Evolutionary conservation across 1,140 invertebrate species (phyloP), one percentile per base, ranked within the genome.

Genomic region (Drosophila prosaltans): DNA sequence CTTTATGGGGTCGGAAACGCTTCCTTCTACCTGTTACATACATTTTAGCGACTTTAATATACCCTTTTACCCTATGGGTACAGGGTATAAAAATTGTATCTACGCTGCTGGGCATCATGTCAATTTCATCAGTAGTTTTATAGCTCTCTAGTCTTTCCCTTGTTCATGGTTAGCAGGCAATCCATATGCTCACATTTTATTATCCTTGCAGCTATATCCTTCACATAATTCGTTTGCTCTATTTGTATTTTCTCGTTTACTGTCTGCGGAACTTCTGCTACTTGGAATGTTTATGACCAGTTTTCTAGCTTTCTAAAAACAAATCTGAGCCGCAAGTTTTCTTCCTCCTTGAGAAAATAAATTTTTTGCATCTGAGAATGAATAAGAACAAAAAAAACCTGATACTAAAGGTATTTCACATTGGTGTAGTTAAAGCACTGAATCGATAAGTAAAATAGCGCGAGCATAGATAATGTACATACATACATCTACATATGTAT

Each of bases 151-250:
- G 51, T 64, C 30, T 48, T 39, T 40, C 26, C 28, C 51, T 39
- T 0, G 45, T 51, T 8, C 8, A 9, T 26, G n/a, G 45, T 51
- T 51, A 8, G 45, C 16, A 51, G 21, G 45, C 59, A 55, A 32
- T 48, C 40, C 3, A 21, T 48, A 58, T 21, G 48, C 48, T 48
- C 73, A 55, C 73, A 76, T 77, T 77, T 77, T 77, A 77, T 77
- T 76, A 63, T 60, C 48, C 66, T 24, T 65, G 74, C 74, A 77
- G 73, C 73, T 77, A 76, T 77, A 61, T 65, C 48, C 26, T 75
- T 77, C 74, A 70, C 73, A 71, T 77, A 76, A 77, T 77, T 77
- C 67, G 57, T 75, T 70, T 60, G 66, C 74, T 43, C 58, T 77
- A 65, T 75, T 76, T 70, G 66, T 65, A 59, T 77, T 77, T 76